These are phyloP conservation scores for Urocitellus parryii DNA, from an alignment of 2,113 vertebrate species.

Conservation along the genomic window DNA sequence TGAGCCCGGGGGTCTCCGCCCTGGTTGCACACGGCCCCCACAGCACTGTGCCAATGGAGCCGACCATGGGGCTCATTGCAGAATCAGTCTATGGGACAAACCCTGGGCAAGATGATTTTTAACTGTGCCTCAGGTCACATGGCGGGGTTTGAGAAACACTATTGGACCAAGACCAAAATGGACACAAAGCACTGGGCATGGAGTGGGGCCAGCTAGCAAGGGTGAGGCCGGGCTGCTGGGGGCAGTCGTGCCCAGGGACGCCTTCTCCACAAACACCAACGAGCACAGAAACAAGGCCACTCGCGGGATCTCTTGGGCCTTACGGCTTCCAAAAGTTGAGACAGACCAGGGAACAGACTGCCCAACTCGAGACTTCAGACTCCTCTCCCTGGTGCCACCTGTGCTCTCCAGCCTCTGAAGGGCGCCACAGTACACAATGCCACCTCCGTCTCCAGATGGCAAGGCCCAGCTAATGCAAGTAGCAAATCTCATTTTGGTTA, in stretches of 20 bases:
- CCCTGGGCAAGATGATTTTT: neutral
- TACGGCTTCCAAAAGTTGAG: neutral
- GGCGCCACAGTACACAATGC: no score
- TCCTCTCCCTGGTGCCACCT: neutral
- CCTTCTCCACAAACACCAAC: no score
- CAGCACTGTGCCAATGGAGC: no score
- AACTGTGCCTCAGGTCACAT: neutral
- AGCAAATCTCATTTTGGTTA: no score
- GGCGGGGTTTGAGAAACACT: neutral
- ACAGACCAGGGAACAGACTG: no score
- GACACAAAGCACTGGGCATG: no score
- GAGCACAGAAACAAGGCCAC: neutral
- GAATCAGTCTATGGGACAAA: neutral
- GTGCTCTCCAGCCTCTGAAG: neutral
- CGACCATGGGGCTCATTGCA: neutral
- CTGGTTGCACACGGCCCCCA: neutral
- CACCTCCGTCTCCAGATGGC: neutral
- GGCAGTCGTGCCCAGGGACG: no score
- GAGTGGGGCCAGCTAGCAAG: no score
- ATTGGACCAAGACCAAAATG: no score
- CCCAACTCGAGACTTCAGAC: accelerated
- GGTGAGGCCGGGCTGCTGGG: no score
- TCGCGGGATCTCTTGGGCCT: neutral
- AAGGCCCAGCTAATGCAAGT: no score
- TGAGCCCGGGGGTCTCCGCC: neutral